Conservation (phyloP, 2,113 vertebrate species). For the Emydura subglobosa region DNA sequence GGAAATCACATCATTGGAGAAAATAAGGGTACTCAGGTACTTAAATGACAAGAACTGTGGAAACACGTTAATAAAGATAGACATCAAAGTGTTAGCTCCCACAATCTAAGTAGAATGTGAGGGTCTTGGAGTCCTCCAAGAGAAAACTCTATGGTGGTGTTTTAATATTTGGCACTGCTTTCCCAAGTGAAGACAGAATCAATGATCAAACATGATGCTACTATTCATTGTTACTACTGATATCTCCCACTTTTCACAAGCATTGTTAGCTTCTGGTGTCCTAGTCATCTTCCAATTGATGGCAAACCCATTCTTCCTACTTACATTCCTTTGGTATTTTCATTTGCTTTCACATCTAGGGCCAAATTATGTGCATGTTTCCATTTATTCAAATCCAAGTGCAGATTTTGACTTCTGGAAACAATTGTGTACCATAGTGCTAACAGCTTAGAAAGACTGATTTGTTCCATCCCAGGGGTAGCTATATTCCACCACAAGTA, state of each 20-base stretch:
- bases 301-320: constrained; percentile 37
- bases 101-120: neutral
- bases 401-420: constrained; percentile 54
- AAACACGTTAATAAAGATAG: neutral
- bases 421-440: neutral
- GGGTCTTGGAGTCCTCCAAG: neutral
- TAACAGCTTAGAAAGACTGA: constrained; percentile 41
- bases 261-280: neutral
- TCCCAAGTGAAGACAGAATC: fast-evolving
- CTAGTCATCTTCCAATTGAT: constrained; percentile 12
- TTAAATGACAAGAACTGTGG: neutral
- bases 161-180: neutral
- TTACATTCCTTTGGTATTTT: constrained; percentile 48
- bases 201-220: neutral
- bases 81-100: neutral
- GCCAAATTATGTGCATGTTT: constrained; percentile 43
- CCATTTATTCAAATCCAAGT: constrained; percentile 42
- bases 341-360: constrained; percentile 37
- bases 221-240: neutral
- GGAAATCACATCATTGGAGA: neutral
- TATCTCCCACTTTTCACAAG: constrained; percentile 7
- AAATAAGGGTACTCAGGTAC: neutral
- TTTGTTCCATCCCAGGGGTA: constrained; percentile 51
- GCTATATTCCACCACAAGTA: constrained; percentile 23
- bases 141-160: neutral